phyloP scores from a whole-genome alignment of 2,113 vertebrate genomes.

The Stercorarius parasiticus region DNA sequence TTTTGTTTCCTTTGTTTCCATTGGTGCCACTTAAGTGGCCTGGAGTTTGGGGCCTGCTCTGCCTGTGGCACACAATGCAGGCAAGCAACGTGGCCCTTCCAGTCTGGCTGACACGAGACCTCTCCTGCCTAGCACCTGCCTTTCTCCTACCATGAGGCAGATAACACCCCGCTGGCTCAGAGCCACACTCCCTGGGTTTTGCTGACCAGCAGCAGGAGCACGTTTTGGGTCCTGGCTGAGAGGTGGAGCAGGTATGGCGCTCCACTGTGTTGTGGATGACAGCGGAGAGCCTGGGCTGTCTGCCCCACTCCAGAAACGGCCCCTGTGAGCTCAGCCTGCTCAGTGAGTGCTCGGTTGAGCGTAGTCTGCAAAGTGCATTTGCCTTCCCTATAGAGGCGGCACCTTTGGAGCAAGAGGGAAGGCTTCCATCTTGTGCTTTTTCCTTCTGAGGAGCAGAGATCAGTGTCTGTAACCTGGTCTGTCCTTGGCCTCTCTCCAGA shows the following conservation, averaged over 20 bases:
- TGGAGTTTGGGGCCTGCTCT: background rate
- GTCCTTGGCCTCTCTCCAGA: background rate
- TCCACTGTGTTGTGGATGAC: accelerated
- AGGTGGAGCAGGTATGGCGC: background rate
- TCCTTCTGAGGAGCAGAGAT: background rate
- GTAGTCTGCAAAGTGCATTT: background rate
- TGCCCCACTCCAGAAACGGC: background rate
- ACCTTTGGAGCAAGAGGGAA: background rate
- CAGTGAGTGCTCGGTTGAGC: background rate
- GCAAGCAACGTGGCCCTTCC: background rate
- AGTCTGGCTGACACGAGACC: background rate
- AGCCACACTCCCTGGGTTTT: background rate
- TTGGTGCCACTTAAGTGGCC: accelerated
- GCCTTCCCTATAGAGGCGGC: background rate
- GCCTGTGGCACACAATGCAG: accelerated
- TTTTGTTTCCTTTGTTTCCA: background rate
- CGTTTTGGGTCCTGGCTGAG: background rate
- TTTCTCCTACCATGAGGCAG: accelerated
- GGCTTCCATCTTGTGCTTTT: background rate
- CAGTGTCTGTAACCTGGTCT: background rate
- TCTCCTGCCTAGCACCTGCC: background rate
- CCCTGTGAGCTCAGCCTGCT: background rate
- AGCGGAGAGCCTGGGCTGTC: background rate
- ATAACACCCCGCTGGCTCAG: background rate
- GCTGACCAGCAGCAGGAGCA: background rate